These are phyloP conservation scores for Chromobotia macracanthus DNA, from an alignment of 2,797 vertebrate species.

Conservation along the genomic window DNA sequence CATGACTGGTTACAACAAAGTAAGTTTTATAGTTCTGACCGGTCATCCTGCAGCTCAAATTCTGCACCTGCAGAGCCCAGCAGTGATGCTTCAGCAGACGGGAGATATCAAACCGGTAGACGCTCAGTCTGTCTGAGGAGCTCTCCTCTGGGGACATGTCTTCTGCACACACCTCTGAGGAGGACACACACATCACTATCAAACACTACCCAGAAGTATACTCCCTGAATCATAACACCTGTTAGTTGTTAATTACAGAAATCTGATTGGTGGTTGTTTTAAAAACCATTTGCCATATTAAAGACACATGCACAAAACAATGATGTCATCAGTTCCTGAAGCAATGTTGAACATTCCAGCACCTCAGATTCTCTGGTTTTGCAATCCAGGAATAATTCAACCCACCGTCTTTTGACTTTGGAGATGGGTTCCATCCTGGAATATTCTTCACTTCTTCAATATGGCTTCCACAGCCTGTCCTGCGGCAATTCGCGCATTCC, in stretches of 20 bases:
- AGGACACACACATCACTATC: background rate
- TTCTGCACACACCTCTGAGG: constrained; percentile 71
- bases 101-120: constrained; percentile 97
- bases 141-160: constrained; percentile 88
- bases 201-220: no score
- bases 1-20: no score
- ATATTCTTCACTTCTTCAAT: constrained; percentile 97
- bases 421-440: constrained; percentile 91
- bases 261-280: background rate
- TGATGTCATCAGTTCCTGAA: background rate
- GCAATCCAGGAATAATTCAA: background rate
- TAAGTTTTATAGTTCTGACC: no score
- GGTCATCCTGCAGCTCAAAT: constrained; percentile 97
- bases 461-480: constrained; percentile 99
- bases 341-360: background rate
- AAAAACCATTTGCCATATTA: no score
- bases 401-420: constrained; percentile 89
- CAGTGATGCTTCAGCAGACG: constrained; percentile 94
- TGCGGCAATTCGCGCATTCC: constrained; percentile 97
- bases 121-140: constrained; percentile 87
- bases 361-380: background rate
- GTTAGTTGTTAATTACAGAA: background rate
- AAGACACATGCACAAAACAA: no score
- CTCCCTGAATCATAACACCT: background rate
- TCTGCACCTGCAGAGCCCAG: constrained; percentile 96